Base-by-base conservation (phyloP, 2,888 invertebrate genomes). In the Pheosia tremula region DNA sequence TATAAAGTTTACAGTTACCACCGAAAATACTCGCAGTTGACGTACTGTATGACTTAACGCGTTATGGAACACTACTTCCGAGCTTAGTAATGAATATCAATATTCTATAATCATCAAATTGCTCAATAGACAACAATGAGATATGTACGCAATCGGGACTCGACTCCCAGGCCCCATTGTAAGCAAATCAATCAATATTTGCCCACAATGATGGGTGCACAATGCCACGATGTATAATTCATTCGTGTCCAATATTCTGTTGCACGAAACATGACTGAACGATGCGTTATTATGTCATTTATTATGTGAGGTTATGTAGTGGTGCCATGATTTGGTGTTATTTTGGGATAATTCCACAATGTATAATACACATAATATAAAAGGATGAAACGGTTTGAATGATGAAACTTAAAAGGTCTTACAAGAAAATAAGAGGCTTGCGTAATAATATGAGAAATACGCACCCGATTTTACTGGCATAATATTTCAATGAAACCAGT, bases 101-200 rank as follows among this genome's bases (percentile, higher is more conserved):
- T 39, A 13, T 39, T 53, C 36, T 36, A 24, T 11, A 56, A 37
- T 39, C 50, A 43, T 43, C 52, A 13, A 53, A 43, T 58, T 24
- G 37, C 49, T 43, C 36, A 55, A 55, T 55, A 55, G 55, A n/a
- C 38, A 39, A 55, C 39, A 55, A 39, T 55, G 55, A 39, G 13
- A 59, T 55, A 49, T 43, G 13, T 55, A 37, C 55, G 39, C 55
- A 13, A 55, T 55, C 55, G 39, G 55, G 11, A 11, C 5, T 55
- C 11, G n/a, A 57, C 24, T 56, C 62, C 36, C 39, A 56, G 59
- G 71, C 59, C 76, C 24, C 68, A 87, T 88, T 88, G 88, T 89
- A 87, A 81, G 84, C 87, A 82, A 88, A 88, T 88, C 74, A 62
- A 71, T 67, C 61, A 70, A 81, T 80, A 78, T 83, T 79, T 74